Conservation (phyloP, 2,113 vertebrate species). For the Coturnix japonica region DNA sequence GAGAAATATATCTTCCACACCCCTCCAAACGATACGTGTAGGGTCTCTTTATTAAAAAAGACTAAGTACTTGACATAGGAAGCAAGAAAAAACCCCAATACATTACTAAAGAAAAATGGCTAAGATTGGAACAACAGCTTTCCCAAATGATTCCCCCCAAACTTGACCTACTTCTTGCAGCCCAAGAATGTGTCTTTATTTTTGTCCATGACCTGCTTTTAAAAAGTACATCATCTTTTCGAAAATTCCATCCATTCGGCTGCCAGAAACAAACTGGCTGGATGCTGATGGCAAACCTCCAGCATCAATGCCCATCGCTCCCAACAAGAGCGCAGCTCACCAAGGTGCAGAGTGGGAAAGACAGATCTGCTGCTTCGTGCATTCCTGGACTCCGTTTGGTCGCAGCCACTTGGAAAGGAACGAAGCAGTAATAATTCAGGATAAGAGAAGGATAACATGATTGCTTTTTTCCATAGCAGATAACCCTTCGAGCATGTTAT, state of each 20-base stretch:
- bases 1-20: not conserved
- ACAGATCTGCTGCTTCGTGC: slow-evolving; percentile 28
- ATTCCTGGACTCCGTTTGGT: slow-evolving; percentile 35
- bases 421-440: slow-evolving; percentile 1
- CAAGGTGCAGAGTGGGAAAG: slow-evolving; percentile 24
- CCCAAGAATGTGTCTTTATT: slow-evolving; percentile 65
- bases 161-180: slow-evolving; percentile 65
- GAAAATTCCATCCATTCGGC: slow-evolving; percentile 26
- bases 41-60: not conserved
- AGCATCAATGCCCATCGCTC: slow-evolving; percentile 67
- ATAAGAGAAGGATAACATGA: not conserved
- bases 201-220: slow-evolving; percentile 64
- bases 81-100: not conserved
- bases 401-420: slow-evolving; percentile 46
- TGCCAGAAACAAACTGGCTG: slow-evolving; percentile 62
- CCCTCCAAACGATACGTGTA: not conserved
- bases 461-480: not conserved
- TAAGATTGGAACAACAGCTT: slow-evolving; percentile 32
- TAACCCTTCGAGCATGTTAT: not conserved
- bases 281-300: slow-evolving; percentile 43
- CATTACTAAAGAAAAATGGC: not conserved
- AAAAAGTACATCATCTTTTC: slow-evolving; percentile 42
- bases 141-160: slow-evolving; percentile 51
- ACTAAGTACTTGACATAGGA: not conserved
- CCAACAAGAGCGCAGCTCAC: slow-evolving; percentile 48